Evolutionary conservation across 2,797 vertebrate genomes (phyloP), one percentile per base, ranked within the genome.

Genomic region (Syngnathus rostellatus): DNA sequence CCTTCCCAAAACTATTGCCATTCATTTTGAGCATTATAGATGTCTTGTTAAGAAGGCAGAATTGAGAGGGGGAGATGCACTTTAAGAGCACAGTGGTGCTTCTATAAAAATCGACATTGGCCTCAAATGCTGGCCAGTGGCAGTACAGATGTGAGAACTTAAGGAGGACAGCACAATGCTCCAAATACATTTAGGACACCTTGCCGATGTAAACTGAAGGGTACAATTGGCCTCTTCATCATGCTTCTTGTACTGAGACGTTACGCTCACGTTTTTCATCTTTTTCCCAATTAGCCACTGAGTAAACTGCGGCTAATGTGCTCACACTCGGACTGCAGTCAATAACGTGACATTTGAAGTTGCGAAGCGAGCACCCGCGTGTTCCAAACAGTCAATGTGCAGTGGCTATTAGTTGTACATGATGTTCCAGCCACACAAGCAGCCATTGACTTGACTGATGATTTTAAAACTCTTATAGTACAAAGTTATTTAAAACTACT

Each of bases 321-420:
- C 60, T 45, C 60, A 25, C 55, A 48, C n/a, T 16, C 14, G 14
- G 31, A 58, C 55, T 37, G 2, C 14, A 16, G 43, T 62, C 60
- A 45, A 62, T 62, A 62, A 46, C 60, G 21, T 62, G 40, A 31
- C 60, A 62, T 62, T 62, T 41, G 8, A 25, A 62, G 41, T 45
- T 2, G 41, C 21, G 19, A 40, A 17, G n/a, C 5, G 37, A 60
- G 50, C 50, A 48, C 16, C 46, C 46, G 46, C 5, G n/a, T 4
- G 16, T 17, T 48, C 16, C 8, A 53, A 53, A 21, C 50, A 2
- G 25, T 37, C 23, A 58, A 37, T 58, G 16, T 58, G 14, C 31
- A 58, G 19, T 5, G 38, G 11, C 12, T 16, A 16, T 25, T 45
- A 45, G 14, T 12, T 43, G 40, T 10, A 23, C 11, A 14, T 61